Conservation (phyloP, 2,797 vertebrate species). For the Pseudotriccus pelzelni region DNA sequence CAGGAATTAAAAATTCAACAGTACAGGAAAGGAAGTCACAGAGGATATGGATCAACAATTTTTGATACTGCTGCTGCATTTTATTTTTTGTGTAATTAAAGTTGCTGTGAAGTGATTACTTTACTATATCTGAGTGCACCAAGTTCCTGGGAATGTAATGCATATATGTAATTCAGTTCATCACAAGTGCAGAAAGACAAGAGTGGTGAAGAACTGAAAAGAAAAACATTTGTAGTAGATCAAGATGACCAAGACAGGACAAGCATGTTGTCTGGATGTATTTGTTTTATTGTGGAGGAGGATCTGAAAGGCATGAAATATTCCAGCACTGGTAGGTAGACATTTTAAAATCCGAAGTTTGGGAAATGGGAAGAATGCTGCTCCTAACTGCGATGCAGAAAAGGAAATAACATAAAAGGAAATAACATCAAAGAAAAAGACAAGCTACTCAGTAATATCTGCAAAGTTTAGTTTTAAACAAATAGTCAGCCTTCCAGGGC, state of each 20-base stretch:
- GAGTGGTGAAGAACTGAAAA: background rate
- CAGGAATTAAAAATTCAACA: background rate
- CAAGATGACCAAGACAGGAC: background rate
- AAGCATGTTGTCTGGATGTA: background rate
- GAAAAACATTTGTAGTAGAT: background rate
- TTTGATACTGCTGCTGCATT: background rate
- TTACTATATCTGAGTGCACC: background rate
- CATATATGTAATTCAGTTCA: background rate
- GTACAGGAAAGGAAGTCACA: background rate
- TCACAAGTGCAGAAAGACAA: background rate
- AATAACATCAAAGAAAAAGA: slow-evolving; percentile 7
- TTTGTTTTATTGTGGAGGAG: background rate
- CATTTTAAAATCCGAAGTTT: background rate
- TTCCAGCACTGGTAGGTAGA: background rate
- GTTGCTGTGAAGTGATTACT: background rate
- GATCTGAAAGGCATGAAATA: background rate
- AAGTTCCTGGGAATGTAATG: background rate
- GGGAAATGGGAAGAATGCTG: background rate
- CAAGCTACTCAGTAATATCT: background rate
- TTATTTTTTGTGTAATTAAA: background rate
- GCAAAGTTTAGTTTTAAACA: background rate
- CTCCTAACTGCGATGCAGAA: background rate
- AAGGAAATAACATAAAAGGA: background rate
- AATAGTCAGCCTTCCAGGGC: background rate
- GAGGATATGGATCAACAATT: background rate